Percentiles rank a stretch among this genome's conserved stretches.
phyloP scores from a whole-genome alignment of 2,113 vertebrate genomes.

The Ifrita kowaldi region DNA sequence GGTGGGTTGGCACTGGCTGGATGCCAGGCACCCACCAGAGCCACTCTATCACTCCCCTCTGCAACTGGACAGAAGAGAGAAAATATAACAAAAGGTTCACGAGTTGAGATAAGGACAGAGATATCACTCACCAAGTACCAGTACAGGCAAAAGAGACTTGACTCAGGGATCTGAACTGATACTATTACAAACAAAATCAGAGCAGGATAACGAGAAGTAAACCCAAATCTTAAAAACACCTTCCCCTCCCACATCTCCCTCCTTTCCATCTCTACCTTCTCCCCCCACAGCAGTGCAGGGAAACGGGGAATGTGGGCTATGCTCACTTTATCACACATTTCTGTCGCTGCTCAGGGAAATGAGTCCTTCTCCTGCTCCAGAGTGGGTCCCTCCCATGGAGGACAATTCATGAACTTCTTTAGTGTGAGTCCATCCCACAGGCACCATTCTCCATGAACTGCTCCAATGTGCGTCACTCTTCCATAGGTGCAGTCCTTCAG shows the following conservation, averaged over 20 bases:
- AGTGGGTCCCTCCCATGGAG: background rate
- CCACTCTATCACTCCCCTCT: background rate
- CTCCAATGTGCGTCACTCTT: background rate
- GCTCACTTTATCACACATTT: background rate
- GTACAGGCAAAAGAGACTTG: background rate
- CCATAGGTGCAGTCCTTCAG: background rate
- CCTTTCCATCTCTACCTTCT: background rate
- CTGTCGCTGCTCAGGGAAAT: background rate
- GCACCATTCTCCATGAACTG: background rate
- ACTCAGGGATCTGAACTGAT: background rate
- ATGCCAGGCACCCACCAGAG: background rate
- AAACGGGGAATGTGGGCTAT: background rate
- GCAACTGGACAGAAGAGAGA: background rate
- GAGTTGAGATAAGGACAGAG: background rate
- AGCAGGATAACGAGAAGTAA: background rate
- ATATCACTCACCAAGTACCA: background rate
- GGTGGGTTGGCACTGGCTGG: background rate
- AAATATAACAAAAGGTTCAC: fast-evolving
- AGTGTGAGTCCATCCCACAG: fast-evolving
- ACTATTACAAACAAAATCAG: background rate
- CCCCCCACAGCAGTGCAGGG: fast-evolving
- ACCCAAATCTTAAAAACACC: background rate
- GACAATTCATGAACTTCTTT: fast-evolving
- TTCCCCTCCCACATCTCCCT: no score
- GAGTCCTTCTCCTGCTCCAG: background rate